Conservation (phyloP, 2,113 vertebrate species). For the Cervus canadensis region DNA sequence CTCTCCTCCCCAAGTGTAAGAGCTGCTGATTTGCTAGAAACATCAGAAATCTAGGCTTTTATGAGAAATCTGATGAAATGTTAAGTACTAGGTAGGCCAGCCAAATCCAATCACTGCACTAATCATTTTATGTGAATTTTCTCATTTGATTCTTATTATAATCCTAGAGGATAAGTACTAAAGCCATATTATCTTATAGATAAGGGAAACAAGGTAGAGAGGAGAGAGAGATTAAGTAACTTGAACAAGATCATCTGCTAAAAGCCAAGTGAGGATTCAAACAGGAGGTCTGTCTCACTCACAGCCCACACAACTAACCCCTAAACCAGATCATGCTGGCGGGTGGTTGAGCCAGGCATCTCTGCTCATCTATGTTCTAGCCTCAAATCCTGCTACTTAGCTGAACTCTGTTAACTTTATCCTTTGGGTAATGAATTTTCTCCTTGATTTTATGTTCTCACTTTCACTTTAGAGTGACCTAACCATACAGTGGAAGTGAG, state of each 20-base stretch:
- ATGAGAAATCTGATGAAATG: not conserved
- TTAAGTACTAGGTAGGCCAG: not conserved
- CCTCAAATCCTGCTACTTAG: not conserved
- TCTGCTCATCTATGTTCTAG: not conserved
- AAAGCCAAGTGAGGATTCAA: not conserved
- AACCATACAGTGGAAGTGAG: too few species aligned
- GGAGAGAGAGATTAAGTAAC: not conserved
- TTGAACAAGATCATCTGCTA: not conserved
- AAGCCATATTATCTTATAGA: not conserved
- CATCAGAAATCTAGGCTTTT: not conserved
- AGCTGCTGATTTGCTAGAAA: not conserved
- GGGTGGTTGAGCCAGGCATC: too few species aligned
- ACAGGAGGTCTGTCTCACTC: not conserved
- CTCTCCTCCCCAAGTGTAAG: not conserved
- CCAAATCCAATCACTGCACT: not conserved
- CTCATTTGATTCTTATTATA: not conserved
- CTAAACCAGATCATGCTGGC: too few species aligned
- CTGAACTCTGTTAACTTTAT: not conserved
- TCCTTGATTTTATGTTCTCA: not conserved
- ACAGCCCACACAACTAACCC: not conserved
- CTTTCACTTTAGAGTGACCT: not conserved
- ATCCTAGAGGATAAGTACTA: not conserved
- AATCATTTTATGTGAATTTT: not conserved
- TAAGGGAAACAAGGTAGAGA: not conserved
- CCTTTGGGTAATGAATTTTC: not conserved